Percentiles rank a stretch among this genome's conserved stretches.
phyloP scores from a whole-genome alignment of 1,140 invertebrate species.

The Ostrea denselamellosa region DNA sequence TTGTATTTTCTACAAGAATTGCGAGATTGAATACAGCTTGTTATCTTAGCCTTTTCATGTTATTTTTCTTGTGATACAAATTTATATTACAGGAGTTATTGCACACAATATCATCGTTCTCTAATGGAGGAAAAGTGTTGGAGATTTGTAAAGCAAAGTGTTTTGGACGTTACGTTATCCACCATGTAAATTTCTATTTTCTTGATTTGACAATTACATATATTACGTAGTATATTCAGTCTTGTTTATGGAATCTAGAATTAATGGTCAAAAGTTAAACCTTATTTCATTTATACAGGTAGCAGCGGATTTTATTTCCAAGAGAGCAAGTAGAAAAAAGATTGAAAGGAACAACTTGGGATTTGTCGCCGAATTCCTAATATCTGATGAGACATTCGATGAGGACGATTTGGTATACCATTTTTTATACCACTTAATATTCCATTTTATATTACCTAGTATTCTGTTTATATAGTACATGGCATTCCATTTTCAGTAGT shows the following conservation, averaged over 20 bases:
- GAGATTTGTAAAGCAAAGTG: not conserved
- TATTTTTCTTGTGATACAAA: too few relatives aligned
- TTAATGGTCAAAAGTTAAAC: too few relatives aligned
- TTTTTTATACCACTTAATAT: not conserved
- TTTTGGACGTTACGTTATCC: not conserved
- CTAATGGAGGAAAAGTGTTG: not conserved
- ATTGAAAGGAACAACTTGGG: not conserved
- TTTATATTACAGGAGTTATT: not conserved
- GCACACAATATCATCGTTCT: not conserved
- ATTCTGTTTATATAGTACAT: too few relatives aligned
- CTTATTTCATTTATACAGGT: not conserved
- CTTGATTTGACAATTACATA: too few relatives aligned
- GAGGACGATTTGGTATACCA: not conserved
- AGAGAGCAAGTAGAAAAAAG: not conserved
- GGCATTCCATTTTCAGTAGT: too few relatives aligned
- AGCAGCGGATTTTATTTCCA: not conserved
- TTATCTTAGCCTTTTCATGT: too few relatives aligned
- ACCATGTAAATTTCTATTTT: not conserved
- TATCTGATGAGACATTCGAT: not conserved
- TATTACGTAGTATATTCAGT: too few relatives aligned
- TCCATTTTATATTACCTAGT: too few relatives aligned
- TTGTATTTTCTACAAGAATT: too few relatives aligned
- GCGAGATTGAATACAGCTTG: too few relatives aligned
- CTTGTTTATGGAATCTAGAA: too few relatives aligned
- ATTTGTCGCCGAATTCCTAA: not conserved